These are phyloP conservation scores for Geococcyx californianus DNA, from an alignment of 2,113 vertebrate species.

Conservation along the genomic window DNA sequence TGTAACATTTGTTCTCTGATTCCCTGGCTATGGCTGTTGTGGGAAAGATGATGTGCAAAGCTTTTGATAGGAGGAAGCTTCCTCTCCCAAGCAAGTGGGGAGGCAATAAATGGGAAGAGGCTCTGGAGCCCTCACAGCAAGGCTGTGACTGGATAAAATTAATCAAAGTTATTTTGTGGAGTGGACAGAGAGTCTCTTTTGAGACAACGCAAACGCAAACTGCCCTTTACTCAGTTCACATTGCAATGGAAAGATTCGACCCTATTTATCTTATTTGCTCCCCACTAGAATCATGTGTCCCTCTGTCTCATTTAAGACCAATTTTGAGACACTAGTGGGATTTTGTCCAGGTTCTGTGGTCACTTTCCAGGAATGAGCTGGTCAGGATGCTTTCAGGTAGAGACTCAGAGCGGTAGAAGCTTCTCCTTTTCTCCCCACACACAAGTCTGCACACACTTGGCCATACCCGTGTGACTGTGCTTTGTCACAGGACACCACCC, in stretches of 20 bases:
- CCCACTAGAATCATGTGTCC: neutral
- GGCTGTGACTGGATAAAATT: neutral
- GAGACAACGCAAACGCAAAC: neutral
- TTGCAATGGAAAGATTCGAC: neutral
- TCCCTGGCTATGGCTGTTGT: neutral
- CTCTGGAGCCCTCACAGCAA: neutral
- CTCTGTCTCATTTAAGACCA: neutral
- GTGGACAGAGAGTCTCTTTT: neutral
- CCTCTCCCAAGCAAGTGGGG: neutral
- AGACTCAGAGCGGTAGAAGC: neutral
- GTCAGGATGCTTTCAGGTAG: neutral
- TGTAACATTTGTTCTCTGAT: conserved; percentile 15
- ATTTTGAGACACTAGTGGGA: neutral
- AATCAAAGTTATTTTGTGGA: neutral
- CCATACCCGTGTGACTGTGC: neutral
- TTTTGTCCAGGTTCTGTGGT: neutral
- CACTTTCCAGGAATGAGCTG: neutral
- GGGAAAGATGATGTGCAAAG: conserved; percentile 2
- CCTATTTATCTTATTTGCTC: neutral
- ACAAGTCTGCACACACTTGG: neutral
- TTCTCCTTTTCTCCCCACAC: neutral
- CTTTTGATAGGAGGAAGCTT: conserved; percentile 27
- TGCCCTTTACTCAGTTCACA: neutral
- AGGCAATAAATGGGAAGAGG: neutral
- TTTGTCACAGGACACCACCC: rapidly evolving